Percentiles rank a stretch among this genome's conserved stretches.
Conservation (phyloP, 2,888 invertebrate species). For the Amblyjoppa fuscipennis region DNA sequence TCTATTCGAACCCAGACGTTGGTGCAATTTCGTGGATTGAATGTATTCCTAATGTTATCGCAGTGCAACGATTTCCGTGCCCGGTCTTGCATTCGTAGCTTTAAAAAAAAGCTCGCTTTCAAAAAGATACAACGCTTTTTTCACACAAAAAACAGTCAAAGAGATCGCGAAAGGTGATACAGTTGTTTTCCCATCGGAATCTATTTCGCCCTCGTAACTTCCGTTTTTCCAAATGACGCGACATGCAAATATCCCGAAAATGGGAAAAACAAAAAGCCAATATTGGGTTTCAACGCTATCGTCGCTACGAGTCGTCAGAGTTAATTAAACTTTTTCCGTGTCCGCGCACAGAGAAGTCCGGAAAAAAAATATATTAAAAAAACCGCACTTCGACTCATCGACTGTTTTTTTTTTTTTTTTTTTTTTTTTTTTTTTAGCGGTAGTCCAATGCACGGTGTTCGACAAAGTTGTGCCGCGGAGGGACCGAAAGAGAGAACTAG, state of each 20-base stretch:
- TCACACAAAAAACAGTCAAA: background rate
- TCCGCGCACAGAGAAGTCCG: background rate
- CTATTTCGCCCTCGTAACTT: background rate
- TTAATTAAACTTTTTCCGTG: slow-evolving; percentile 12
- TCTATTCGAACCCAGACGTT: slow-evolving; percentile 71
- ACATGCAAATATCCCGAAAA: background rate
- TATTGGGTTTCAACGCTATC: slow-evolving; percentile 22
- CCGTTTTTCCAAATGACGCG: background rate
- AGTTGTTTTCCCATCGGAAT: background rate
- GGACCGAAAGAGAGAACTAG: slow-evolving; percentile 21
- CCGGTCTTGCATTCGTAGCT: background rate
- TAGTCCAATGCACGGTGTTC: background rate
- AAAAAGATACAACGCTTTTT: background rate
- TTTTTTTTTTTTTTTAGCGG: background rate
- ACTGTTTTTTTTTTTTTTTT: slow-evolving; percentile 29
- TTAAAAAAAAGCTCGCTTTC: background rate
- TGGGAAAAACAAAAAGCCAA: slow-evolving; percentile 9
- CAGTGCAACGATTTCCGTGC: slow-evolving; percentile 50
- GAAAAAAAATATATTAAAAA: slow-evolving; percentile 19
- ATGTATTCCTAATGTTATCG: slow-evolving; percentile 75
- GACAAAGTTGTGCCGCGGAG: slow-evolving; percentile 1
- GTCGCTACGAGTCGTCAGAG: slow-evolving; percentile 21
- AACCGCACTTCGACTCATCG: slow-evolving; percentile 30
- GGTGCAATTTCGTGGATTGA: slow-evolving; percentile 78
- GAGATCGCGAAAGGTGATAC: background rate